Evolutionary conservation across 2,888 invertebrate species (phyloP).

Genomic region (Apamea crenata): DNA sequence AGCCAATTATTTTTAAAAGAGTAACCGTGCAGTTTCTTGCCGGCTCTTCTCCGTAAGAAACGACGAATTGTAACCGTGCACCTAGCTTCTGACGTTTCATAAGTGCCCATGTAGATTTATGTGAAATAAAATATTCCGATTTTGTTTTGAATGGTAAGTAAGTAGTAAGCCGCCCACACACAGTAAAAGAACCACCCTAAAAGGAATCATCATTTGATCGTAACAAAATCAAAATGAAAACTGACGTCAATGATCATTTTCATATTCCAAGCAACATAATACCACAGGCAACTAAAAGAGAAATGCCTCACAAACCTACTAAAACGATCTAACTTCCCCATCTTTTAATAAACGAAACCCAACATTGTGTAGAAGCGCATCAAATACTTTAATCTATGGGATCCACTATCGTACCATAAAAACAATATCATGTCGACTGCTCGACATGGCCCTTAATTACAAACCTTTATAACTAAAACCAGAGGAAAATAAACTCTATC

Average conservation of each 20-base stretch:
- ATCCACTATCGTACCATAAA: constrained; percentile 87
- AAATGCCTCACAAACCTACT: constrained; percentile 26
- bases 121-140: too few species aligned
- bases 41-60: too few species aligned
- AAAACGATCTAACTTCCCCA: constrained; percentile 38
- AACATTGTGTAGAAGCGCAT: constrained; percentile 71
- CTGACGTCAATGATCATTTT: background rate
- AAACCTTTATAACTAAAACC: constrained; percentile 64
- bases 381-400: constrained; percentile 84
- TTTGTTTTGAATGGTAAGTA: too few species aligned
- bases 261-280: background rate
- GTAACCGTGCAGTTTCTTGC: too few species aligned
- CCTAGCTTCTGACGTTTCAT: too few species aligned
- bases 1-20: too few species aligned
- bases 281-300: background rate
- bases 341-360: constrained; percentile 59
- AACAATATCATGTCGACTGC: constrained; percentile 86
- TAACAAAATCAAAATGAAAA: background rate
- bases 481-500: constrained; percentile 66
- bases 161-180: too few species aligned
- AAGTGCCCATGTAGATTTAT: too few species aligned
- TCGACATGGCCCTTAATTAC: constrained; percentile 87
- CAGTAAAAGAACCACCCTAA: too few species aligned
- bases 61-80: too few species aligned
- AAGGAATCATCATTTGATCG: background rate